Base-by-base conservation (phyloP, 2,797 vertebrate genomes). In the Sebastes diaconus region DNA sequence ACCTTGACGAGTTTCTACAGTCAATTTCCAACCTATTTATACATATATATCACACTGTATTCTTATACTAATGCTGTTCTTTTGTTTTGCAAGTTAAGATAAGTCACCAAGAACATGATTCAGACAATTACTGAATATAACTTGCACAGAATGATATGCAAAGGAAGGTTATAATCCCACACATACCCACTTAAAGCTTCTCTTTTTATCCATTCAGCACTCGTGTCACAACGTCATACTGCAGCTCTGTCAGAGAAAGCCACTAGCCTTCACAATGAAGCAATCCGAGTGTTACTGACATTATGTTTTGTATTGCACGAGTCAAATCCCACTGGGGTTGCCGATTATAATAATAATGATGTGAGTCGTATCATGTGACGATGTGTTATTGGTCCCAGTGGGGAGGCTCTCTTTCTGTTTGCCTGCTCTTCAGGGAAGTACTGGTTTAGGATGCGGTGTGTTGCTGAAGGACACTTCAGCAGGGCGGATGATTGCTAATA, bases 391-490 rank as follows among this genome's bases (percentile, higher is more conserved):
- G 55, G 65, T 46, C 68, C 60, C 72, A 12, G 18, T 24, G 27
- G 68, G 30, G 64, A n/a, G 29, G 11, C 20, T 68, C 13, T 60
- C 50, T 61, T 42, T 68, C 58, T 32, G 36, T 30, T 12, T 16
- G 12, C 30, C 50, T 27, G 4, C 29, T 63, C 27, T 14, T 10
- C 77, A 36, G 60, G 29, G 20, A 71, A 4, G 14, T 5, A 13
- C 6, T n/a, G 18, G 50, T 66, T 86, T 16, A 52, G 76, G 73
- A 57, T 76, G 69, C 58, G 34, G 27, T 16, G 34, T 57, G 58
- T 32, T 80, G 64, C 60, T 68, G 64, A 78, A 75, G 69, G 80
- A 83, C 70, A 68, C 82, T 84, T 81, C 58, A 68, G 55, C 65
- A 73, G 36, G 60, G 5, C 5, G 2, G 32, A 29, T 68, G 73